phyloP scores from a whole-genome alignment of 2,888 invertebrate genomes.

The Mactromeris polynyma region DNA sequence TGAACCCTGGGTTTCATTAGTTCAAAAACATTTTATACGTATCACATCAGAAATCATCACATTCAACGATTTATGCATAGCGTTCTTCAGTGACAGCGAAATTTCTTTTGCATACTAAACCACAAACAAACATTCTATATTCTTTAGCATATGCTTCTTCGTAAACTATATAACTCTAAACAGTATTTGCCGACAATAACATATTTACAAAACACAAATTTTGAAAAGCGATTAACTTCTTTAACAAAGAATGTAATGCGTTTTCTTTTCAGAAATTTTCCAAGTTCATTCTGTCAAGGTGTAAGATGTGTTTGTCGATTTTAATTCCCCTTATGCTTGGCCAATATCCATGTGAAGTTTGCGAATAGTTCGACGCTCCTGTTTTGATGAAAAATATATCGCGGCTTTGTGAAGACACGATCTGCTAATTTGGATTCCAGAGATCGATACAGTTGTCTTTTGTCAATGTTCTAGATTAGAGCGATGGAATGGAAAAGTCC shows the following conservation, averaged over 20 bases:
- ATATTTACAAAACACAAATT: not conserved
- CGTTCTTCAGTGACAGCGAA: too few relatives aligned
- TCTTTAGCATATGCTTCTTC: not conserved
- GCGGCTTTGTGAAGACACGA: not conserved
- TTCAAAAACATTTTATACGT: too few relatives aligned
- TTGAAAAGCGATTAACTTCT: not conserved
- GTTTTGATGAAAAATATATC: not conserved
- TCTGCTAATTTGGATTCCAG: not conserved
- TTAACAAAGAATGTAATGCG: not conserved
- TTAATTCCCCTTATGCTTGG: not conserved
- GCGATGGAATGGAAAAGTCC: not conserved
- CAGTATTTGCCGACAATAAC: not conserved
- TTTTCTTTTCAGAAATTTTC: not conserved
- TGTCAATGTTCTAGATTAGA: not conserved
- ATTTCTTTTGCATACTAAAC: too few relatives aligned
- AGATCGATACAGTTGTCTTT: not conserved
- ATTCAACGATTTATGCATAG: too few relatives aligned
- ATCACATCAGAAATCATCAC: too few relatives aligned
- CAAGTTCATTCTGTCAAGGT: not conserved
- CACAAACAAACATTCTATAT: not conserved
- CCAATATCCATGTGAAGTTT: not conserved
- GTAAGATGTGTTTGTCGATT: not conserved
- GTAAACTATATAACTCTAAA: not conserved
- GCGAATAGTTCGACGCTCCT: not conserved
- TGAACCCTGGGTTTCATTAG: too few relatives aligned